Percentiles rank a stretch among this genome's conserved stretches.
phyloP scores from a whole-genome alignment of 2,888 invertebrate genomes.

The Cosmopolites sordidus region DNA sequence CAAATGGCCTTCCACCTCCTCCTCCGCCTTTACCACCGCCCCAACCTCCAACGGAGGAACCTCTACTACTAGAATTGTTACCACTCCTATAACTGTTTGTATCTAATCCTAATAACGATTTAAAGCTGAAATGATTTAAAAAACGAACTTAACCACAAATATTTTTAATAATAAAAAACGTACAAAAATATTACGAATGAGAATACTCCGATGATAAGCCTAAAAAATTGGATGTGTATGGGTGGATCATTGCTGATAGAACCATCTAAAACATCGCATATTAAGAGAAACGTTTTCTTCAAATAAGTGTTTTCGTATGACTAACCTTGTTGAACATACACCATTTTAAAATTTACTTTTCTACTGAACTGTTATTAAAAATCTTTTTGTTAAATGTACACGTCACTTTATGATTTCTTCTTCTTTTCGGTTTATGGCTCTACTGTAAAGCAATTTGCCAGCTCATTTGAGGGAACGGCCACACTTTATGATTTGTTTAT shows the following conservation, averaged over 20 bases:
- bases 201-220: constrained; percentile 54
- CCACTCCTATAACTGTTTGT: constrained; percentile 20
- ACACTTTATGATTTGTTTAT: too few species aligned
- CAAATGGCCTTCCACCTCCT: constrained; percentile 30
- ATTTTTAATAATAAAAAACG: too few species aligned
- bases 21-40: constrained; percentile 35
- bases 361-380: too few species aligned
- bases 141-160: constrained; percentile 36
- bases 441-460: too few species aligned
- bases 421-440: too few species aligned
- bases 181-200: constrained; percentile 56
- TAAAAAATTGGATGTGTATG: constrained; percentile 47
- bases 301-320: neutral
- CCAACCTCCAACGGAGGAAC: constrained; percentile 33
- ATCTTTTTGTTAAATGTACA: too few species aligned
- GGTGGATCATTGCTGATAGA: constrained; percentile 51
- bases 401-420: too few species aligned
- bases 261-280: constrained; percentile 50
- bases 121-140: constrained; percentile 34
- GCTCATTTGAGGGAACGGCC: too few species aligned
- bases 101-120: constrained; percentile 38
- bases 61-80: constrained; percentile 22
- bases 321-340: neutral
- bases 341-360: neutral
- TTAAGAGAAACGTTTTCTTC: neutral